Base-by-base conservation (phyloP, 1,140 invertebrate genomes). In the Wasmannia auropunctata region DNA sequence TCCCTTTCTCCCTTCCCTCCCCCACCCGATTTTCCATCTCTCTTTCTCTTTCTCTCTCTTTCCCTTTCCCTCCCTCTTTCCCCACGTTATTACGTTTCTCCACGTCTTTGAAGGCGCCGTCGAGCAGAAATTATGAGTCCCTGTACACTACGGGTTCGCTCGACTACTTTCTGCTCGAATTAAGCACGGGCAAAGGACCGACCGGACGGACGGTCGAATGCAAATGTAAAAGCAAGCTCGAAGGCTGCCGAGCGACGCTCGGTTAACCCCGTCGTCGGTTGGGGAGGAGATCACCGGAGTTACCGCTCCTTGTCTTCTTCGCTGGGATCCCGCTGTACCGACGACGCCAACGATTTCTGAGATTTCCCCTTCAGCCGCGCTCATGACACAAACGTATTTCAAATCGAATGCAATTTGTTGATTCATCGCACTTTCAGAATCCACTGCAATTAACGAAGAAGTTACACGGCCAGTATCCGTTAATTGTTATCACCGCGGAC, bases 101-200 rank as follows among this genome's bases (percentile, higher is more conserved):
- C 91, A 91, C 90, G 92, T 94, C 92, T 94, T 94, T 94, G 91
- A 92, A 91, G 90, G 92, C 91, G 88, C 87, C 88, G 91, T 92
- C 91, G 89, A 92, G 92, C 91, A 93, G 93, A 94, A 94, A 94
- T 94, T 93, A 94, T 94, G 92, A 94, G 88, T 91, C 92, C 70
- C 90, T 89, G 85, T 90, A 86, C 87, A 90, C 91, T 89, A 90
- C 84, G 90, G 76, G 77, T 65, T 90, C 90, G 89, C 88, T 90
- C 89, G 89, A 89, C 90, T 92, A 92, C 91, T 92, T 92, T 92
- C 91, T 92, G 89, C 91, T 92, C 90, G 91, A 92, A 92, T 92
- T 92, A 92, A 91, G 91, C 91, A 87, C 86, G 80, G 83, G 75
- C 76, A 89, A 88, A 86, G 86, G 90, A 86, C 70, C 72, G 90